These are phyloP conservation scores for Erythrocercus mccallii DNA, from an alignment of 2,113 vertebrate species.

Conservation along the genomic window DNA sequence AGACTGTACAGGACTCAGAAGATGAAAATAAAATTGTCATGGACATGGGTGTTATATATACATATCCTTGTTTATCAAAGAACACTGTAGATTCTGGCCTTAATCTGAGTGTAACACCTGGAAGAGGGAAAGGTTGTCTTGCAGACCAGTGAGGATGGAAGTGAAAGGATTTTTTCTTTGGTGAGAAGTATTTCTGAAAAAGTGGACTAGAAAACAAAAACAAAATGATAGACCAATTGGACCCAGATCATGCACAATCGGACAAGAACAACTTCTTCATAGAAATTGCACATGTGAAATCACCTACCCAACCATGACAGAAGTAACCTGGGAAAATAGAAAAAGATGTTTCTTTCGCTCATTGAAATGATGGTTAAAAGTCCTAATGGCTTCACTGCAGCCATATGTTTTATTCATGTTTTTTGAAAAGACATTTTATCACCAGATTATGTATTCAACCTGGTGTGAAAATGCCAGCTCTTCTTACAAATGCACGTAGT, in stretches of 20 bases:
- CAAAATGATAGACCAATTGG: neutral
- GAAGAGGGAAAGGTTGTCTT: neutral
- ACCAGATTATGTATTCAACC: neutral
- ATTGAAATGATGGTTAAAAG: neutral
- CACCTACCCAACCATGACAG: neutral
- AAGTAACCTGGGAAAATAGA: neutral
- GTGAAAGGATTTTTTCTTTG: neutral
- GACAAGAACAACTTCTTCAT: neutral
- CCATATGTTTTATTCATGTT: neutral
- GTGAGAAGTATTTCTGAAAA: neutral
- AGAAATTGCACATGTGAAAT: accelerated
- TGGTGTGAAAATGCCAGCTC: neutral
- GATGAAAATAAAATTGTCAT: neutral
- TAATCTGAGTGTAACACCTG: neutral
- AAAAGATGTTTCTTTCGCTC: neutral
- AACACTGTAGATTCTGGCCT: neutral
- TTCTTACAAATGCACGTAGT: neutral
- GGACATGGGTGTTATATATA: neutral
- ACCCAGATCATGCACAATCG: neutral
- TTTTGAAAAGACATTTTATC: neutral
- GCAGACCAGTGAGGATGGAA: neutral
- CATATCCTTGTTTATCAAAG: neutral
- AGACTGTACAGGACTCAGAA: neutral
- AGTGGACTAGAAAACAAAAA: neutral
- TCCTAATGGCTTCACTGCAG: neutral